A percentile compares a stretch with the other conserved stretches of the same genome.
Conservation (phyloP, 1,140 invertebrate genomes). For the Thaumatotibia leucotreta region DNA sequence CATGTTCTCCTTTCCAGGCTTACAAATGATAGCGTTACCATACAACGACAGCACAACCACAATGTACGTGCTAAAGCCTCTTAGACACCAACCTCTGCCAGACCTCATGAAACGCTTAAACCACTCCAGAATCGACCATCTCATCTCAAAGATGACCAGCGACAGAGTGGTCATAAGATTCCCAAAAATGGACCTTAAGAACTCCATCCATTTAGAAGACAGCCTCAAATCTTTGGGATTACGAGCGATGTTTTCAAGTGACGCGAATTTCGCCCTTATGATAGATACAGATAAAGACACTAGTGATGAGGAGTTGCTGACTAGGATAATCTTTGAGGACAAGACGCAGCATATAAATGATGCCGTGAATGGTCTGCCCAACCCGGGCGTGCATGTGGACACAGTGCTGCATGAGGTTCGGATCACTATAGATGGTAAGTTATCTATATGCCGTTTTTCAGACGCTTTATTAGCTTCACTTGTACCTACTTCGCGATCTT, state of each 20-base stretch:
- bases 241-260: constrained; percentile 79
- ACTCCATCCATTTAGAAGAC: constrained; percentile 74
- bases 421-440: constrained; percentile 73
- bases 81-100: constrained; percentile 63
- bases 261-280: constrained; percentile 81
- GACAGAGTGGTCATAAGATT: constrained; percentile 77
- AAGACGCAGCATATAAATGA: constrained; percentile 27
- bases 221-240: constrained; percentile 80
- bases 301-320: constrained; percentile 38
- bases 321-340: constrained; percentile 31
- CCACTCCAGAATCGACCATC: constrained; percentile 69
- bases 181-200: constrained; percentile 84
- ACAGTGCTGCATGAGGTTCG: constrained; percentile 81
- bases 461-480: too few species aligned
- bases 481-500: too few species aligned
- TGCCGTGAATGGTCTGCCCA: constrained; percentile 46
- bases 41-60: constrained; percentile 82
- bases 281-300: constrained; percentile 50
- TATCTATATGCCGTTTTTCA: too few species aligned
- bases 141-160: constrained; percentile 73
- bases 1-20: constrained; percentile 50
- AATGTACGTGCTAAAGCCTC: constrained; percentile 85
- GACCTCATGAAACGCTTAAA: constrained; percentile 76
- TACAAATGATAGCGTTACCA: constrained; percentile 83
- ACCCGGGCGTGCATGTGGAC: constrained; percentile 79